A percentile compares a stretch with the other conserved stretches of the same genome.
Conservation (phyloP, 2,797 vertebrate species). For the Anolis apletophallus region DNA sequence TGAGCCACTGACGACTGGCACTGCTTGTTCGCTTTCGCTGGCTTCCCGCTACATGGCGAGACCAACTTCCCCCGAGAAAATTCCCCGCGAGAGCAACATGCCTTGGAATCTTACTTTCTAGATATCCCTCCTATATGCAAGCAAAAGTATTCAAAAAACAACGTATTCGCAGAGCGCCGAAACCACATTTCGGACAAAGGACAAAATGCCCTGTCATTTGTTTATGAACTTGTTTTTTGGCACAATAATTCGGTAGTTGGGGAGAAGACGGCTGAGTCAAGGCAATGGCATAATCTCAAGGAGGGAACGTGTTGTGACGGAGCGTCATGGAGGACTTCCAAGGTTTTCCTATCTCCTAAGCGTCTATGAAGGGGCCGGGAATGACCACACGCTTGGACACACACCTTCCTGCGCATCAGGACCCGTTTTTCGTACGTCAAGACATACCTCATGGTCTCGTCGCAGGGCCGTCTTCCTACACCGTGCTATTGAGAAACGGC, state of each 20-base stretch:
- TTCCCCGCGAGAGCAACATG: too few relatives aligned
- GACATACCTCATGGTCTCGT: neutral
- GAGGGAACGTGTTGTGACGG: constrained; percentile 36
- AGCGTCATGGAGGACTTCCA: neutral
- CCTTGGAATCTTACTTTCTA: too few relatives aligned
- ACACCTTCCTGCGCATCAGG: neutral
- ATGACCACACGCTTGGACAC: neutral
- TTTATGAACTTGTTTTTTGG: neutral
- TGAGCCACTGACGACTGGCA: too few relatives aligned
- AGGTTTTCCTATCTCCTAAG: neutral
- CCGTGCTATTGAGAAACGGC: too few relatives aligned
- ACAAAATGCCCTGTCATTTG: neutral
- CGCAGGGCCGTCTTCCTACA: neutral
- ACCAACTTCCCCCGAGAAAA: too few relatives aligned
- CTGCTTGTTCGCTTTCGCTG: too few relatives aligned
- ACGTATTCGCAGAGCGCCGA: neutral
- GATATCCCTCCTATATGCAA: too few relatives aligned
- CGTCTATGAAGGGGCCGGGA: neutral
- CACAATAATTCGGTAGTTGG: constrained; percentile 21
- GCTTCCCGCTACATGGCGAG: too few relatives aligned
- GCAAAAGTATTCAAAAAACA: too few relatives aligned
- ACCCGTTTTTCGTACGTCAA: neutral
- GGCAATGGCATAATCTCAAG: constrained; percentile 26
- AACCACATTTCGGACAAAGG: neutral
- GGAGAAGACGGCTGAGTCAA: neutral